Evolutionary conservation across 2,797 vertebrate species (phyloP).

Genomic region (Brachymystax lenok): DNA sequence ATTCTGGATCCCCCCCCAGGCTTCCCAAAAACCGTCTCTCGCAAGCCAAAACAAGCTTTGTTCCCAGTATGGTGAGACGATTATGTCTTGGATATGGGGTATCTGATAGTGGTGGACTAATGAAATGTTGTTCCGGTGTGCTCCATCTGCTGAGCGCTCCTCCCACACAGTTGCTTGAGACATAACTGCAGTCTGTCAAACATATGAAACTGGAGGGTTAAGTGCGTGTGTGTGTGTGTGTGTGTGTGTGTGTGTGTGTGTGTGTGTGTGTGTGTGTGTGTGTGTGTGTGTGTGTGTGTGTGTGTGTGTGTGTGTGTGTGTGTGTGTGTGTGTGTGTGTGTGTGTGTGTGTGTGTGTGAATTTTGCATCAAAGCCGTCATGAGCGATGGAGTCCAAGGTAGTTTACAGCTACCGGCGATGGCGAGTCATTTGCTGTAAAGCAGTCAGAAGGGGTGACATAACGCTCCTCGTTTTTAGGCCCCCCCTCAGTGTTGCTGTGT

Average conservation of each 20-base stretch:
- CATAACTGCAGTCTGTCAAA: not conserved
- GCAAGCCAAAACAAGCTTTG: not conserved
- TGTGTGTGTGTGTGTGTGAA: no score
- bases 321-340: not conserved
- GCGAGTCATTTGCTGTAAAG: not conserved
- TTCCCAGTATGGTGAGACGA: not conserved
- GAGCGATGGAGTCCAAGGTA: not conserved
- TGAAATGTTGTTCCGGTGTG: not conserved
- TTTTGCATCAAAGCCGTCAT: not conserved
- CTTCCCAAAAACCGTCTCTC: not conserved
- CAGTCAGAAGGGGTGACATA: not conserved
- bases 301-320: no score
- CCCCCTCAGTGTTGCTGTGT: not conserved
- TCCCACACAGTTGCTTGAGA: not conserved
- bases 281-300: no score
- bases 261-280: no score
- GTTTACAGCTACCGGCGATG: not conserved
- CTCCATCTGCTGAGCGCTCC: conserved; percentile 1
- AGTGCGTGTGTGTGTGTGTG: not conserved
- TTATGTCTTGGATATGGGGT: not conserved
- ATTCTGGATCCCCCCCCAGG: not conserved
- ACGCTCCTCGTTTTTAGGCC: not conserved
- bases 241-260: not conserved
- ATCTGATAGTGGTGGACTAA: not conserved
- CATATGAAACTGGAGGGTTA: not conserved